Conservation (phyloP, 2,888 invertebrate genomes). For the Hybos culiciformis region DNA sequence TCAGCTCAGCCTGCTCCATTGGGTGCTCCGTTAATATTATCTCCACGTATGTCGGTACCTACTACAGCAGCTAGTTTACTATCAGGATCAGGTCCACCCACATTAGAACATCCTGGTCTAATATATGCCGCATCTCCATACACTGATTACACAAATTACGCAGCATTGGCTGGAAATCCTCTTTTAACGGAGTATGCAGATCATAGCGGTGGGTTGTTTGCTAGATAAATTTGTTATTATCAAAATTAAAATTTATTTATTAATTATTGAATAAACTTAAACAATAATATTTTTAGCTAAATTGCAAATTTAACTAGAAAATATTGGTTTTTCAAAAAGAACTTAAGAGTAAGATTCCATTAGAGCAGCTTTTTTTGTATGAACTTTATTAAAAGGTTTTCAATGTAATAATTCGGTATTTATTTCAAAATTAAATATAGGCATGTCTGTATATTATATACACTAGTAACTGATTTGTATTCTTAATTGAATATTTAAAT, state of each 20-base stretch:
- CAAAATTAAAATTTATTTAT: slow-evolving; percentile 13
- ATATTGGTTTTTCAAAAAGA: too few relatives aligned
- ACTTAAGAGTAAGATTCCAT: too few relatives aligned
- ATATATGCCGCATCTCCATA: slow-evolving; percentile 68
- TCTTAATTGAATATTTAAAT: too few relatives aligned
- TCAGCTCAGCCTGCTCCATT: slow-evolving; percentile 61
- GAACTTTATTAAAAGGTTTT: background rate
- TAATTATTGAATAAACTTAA: slow-evolving; percentile 11
- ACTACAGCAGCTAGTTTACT: slow-evolving; percentile 53
- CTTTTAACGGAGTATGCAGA: slow-evolving; percentile 78
- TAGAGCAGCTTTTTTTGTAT: background rate
- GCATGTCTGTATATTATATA: too few relatives aligned
- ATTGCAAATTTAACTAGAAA: too few relatives aligned
- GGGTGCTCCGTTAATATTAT: slow-evolving; percentile 81
- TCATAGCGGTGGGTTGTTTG: slow-evolving; percentile 92
- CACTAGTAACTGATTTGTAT: too few relatives aligned
- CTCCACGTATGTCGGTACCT: slow-evolving; percentile 74
- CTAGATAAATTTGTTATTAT: slow-evolving; percentile 44
- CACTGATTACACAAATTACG: slow-evolving; percentile 81
- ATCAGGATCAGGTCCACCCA: slow-evolving; percentile 46
- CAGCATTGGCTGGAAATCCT: slow-evolving; percentile 68
- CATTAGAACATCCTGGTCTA: slow-evolving; percentile 54
- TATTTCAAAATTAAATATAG: background rate
- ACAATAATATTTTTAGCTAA: background rate
- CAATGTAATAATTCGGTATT: too few relatives aligned